phyloP scores from a whole-genome alignment of 2,113 vertebrate genomes.

The Tenebrosternarchus preto region DNA sequence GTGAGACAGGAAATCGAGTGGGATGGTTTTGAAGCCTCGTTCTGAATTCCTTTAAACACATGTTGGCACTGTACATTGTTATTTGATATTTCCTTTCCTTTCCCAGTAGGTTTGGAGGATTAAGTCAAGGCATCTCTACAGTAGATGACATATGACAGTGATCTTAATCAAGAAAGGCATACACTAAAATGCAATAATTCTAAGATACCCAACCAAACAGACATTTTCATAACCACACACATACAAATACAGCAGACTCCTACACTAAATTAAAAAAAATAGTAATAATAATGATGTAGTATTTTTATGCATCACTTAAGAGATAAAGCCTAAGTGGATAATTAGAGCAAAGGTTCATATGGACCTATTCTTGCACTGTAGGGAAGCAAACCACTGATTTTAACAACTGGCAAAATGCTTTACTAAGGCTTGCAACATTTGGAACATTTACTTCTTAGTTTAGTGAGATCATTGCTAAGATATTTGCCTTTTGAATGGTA shows the following conservation, averaged over 20 bases:
- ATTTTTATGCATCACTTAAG: too few relatives aligned
- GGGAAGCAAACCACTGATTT: neutral
- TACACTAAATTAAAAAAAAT: neutral
- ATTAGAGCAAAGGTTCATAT: too few relatives aligned
- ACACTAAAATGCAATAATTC: neutral
- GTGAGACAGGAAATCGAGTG: neutral
- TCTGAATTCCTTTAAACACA: neutral
- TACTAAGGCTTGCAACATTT: neutral
- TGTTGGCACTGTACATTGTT: neutral
- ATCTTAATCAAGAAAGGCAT: neutral
- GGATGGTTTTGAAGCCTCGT: constrained; percentile 3
- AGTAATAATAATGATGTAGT: neutral
- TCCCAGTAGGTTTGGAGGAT: neutral
- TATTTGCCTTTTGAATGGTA: neutral
- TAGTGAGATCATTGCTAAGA: neutral
- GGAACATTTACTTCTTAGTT: neutral
- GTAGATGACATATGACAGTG: neutral
- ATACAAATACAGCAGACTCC: neutral
- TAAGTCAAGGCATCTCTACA: neutral
- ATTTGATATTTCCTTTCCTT: neutral
- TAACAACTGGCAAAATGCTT: neutral
- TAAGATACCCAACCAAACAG: neutral
- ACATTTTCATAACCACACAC: neutral
- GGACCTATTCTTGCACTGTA: too few relatives aligned
- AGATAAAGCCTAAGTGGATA: too few relatives aligned